These are phyloP conservation scores for Drosophila diplacantha DNA, from an alignment of 2,888 invertebrate species.

Conservation along the genomic window DNA sequence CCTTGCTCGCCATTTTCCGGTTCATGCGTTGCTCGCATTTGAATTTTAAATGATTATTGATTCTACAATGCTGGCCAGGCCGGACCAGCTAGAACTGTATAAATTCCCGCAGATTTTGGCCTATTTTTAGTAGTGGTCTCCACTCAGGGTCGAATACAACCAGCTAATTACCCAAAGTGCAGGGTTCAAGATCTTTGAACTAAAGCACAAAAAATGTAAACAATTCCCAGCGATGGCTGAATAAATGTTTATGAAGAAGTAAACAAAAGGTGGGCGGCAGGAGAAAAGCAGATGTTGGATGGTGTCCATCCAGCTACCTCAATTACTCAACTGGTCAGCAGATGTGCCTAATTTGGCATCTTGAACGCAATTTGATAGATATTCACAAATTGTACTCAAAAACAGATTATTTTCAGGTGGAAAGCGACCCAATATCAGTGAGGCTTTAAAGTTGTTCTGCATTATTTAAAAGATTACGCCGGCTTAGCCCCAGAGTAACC, in stretches of 20 bases:
- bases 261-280: slow-evolving; percentile 31
- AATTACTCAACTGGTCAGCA: slow-evolving; percentile 33
- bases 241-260: slow-evolving; percentile 26
- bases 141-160: slow-evolving; percentile 57
- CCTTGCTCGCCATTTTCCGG: slow-evolving; percentile 61
- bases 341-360: slow-evolving; percentile 16
- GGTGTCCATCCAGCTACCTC: slow-evolving; percentile 15
- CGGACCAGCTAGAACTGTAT: neutral
- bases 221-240: slow-evolving; percentile 21
- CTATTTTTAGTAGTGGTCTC: slow-evolving; percentile 31
- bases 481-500: neutral
- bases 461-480: slow-evolving; percentile 1
- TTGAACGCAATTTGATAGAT: slow-evolving; percentile 5
- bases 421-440: neutral
- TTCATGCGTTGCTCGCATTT: slow-evolving; percentile 65
- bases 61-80: slow-evolving; percentile 39
- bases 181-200: slow-evolving; percentile 35
- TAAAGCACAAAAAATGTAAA: slow-evolving; percentile 20
- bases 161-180: slow-evolving; percentile 63
- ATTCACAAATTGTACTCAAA: slow-evolving; percentile 1
- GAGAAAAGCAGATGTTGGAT: slow-evolving; percentile 3
- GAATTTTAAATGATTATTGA: slow-evolving; percentile 70
- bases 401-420: slow-evolving; percentile 10
- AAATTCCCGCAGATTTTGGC: slow-evolving; percentile 8
- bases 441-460: neutral